A percentile compares a stretch with the other conserved stretches of the same genome.
phyloP scores from a whole-genome alignment of 37 sponge, comb jelly and placozoan species.

The Beroe forskalii region DNA sequence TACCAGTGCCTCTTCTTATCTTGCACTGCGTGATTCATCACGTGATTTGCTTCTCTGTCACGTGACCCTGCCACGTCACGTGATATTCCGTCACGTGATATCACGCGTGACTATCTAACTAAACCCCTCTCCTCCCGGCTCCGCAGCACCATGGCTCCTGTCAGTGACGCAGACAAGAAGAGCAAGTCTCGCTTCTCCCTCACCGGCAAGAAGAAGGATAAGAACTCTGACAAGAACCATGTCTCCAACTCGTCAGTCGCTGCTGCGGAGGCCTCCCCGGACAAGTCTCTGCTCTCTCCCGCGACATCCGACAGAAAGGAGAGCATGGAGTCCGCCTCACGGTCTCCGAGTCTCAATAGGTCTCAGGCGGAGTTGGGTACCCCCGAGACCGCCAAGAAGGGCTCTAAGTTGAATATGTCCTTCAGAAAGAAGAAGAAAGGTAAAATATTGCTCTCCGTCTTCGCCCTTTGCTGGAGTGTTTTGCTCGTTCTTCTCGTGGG shows the following conservation, averaged over 20 bases:
- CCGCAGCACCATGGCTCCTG: too few species aligned
- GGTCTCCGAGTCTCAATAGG: background rate
- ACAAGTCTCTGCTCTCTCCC: background rate
- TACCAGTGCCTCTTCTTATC: too few species aligned
- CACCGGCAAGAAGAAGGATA: background rate
- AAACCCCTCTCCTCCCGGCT: too few species aligned
- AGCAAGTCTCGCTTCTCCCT: background rate
- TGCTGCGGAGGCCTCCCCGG: background rate
- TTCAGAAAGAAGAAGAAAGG: constrained; percentile 44
- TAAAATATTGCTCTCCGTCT: too few species aligned
- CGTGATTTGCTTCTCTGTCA: too few species aligned
- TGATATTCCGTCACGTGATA: too few species aligned
- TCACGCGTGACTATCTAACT: too few species aligned
- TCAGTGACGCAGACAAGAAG: background rate
- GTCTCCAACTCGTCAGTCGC: background rate
- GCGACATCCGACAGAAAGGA: background rate
- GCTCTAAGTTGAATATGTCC: constrained; percentile 1
- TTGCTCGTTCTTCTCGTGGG: too few species aligned
- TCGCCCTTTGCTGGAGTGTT: too few species aligned
- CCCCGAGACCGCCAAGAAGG: background rate
- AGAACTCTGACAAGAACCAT: background rate
- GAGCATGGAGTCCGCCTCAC: background rate
- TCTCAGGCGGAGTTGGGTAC: background rate
- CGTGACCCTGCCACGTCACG: too few species aligned
- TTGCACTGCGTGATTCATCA: too few species aligned